These are phyloP conservation scores for Chlorodrepanis virens DNA, from an alignment of 2,113 vertebrate genomes.

Conservation along the genomic window DNA sequence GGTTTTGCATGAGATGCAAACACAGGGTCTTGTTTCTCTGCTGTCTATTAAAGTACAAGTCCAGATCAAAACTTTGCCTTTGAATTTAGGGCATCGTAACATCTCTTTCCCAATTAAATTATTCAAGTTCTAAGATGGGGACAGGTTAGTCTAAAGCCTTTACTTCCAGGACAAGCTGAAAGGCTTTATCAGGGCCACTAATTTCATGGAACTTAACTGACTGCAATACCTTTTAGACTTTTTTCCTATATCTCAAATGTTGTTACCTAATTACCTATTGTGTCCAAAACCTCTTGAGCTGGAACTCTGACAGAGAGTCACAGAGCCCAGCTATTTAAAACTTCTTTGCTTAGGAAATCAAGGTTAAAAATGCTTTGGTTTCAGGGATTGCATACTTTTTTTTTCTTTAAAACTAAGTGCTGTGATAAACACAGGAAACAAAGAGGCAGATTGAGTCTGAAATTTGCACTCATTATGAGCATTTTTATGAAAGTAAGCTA, in stretches of 20 bases:
- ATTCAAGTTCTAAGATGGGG: not conserved
- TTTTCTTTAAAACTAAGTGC: not conserved
- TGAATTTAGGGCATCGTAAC: not conserved
- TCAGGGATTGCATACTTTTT: not conserved
- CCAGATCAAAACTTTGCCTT: not conserved
- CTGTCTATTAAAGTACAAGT: not conserved
- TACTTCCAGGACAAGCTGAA: not conserved
- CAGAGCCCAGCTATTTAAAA: not conserved
- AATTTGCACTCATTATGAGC: not conserved
- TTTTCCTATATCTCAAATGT: not conserved
- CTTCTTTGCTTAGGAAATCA: not conserved
- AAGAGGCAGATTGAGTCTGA: not conserved
- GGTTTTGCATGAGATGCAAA: not conserved
- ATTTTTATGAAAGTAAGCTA: not conserved
- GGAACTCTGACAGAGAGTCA: not conserved
- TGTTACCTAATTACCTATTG: not conserved
- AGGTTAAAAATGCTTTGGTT: not conserved
- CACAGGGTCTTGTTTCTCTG: not conserved
- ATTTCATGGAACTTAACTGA: not conserved
- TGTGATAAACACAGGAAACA: not conserved
- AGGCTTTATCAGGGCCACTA: not conserved
- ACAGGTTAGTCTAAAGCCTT: not conserved
- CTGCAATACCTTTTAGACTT: not conserved
- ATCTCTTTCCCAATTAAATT: not conserved
- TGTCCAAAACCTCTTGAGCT: not conserved